phyloP scores from a whole-genome alignment of 1,140 invertebrate genomes.

The Sinonovacula constricta region DNA sequence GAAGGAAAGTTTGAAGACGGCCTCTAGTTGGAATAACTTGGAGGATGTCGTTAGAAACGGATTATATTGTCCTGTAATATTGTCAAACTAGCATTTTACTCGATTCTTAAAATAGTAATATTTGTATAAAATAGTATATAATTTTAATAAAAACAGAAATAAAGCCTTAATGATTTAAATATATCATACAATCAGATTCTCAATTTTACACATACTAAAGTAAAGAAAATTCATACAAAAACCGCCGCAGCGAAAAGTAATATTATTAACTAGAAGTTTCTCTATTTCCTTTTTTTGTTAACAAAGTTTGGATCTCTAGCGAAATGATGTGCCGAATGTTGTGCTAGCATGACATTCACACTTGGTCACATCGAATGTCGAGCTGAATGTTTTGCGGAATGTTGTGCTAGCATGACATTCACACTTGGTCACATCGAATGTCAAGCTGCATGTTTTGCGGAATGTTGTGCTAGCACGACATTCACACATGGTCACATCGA shows the following conservation, averaged over 20 bases:
- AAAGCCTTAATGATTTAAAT: neutral
- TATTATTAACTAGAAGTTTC: too few species aligned
- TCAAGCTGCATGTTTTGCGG: too few species aligned
- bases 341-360: too few species aligned
- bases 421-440: too few species aligned
- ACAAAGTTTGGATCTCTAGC: too few species aligned
- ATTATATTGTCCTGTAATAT: slow-evolving; percentile 22
- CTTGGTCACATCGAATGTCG: too few species aligned
- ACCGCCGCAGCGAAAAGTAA: neutral
- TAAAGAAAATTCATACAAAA: neutral
- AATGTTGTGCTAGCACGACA: too few species aligned
- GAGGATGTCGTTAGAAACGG: slow-evolving; percentile 9
- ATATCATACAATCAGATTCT: neutral
- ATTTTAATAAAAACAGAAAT: neutral
- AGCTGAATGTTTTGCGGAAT: too few species aligned
- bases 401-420: too few species aligned
- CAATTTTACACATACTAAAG: neutral
- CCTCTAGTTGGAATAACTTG: slow-evolving; percentile 35
- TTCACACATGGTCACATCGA: too few species aligned
- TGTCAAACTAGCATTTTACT: neutral
- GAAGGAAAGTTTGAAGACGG: slow-evolving; percentile 12
- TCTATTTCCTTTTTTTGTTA: too few species aligned
- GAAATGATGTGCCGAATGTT: too few species aligned
- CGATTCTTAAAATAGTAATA: neutral
- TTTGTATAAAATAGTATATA: neutral